Evolutionary conservation across 2,113 vertebrate species (phyloP).

Genomic region (Thalassoma bifasciatum): DNA sequence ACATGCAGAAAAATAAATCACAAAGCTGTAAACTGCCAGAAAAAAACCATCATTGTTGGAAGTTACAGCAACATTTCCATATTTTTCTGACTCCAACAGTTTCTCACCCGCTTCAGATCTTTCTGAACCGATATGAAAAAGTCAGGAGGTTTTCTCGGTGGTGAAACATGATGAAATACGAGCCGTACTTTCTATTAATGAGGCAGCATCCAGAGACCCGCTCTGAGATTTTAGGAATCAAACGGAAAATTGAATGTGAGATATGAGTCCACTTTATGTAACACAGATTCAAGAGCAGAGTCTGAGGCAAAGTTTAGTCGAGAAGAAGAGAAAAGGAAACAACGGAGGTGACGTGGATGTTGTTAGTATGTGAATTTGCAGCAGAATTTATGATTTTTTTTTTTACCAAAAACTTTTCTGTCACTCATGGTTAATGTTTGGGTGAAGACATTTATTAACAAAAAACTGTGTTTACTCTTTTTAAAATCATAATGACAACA

Average conservation of each 20-base stretch:
- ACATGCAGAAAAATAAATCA: conserved; percentile 20
- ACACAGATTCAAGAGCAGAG: not conserved
- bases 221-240: not conserved
- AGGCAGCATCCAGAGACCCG: conserved; percentile 1
- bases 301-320: not conserved
- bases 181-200: conserved; percentile 8
- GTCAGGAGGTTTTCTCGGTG: not conserved
- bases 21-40: conserved; percentile 7
- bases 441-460: too few relatives aligned
- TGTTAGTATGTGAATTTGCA: too few relatives aligned
- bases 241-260: conserved; percentile 2
- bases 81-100: conserved; percentile 7
- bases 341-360: too few relatives aligned
- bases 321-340: not conserved
- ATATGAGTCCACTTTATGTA: not conserved
- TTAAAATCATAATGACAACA: too few relatives aligned
- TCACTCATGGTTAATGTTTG: too few relatives aligned
- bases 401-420: too few relatives aligned
- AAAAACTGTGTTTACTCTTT: too few relatives aligned
- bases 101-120: not conserved
- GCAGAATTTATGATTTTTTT: too few relatives aligned
- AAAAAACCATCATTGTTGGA: conserved; percentile 30
- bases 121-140: not conserved
- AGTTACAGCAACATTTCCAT: not conserved
- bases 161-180: conserved; percentile 2